A percentile compares a stretch with the other conserved stretches of the same genome.
Conservation (phyloP, 1,140 invertebrate species). For the Kradibia gibbosae region DNA sequence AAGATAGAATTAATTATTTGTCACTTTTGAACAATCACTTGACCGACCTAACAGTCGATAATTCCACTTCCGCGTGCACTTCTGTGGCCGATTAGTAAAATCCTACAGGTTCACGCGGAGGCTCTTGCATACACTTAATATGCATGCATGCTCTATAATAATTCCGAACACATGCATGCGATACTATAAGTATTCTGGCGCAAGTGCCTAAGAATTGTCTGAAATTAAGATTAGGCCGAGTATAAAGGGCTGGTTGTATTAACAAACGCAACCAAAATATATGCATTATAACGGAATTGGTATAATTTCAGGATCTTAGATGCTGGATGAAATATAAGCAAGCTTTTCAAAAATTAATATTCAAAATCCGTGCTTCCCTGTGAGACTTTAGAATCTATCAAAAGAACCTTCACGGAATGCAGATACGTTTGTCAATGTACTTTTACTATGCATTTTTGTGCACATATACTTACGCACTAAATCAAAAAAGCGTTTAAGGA, state of each 20-base stretch:
- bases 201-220: slow-evolving; percentile 44
- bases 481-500: background rate
- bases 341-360: too few relatives aligned
- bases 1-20: too few relatives aligned
- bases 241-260: slow-evolving; percentile 63
- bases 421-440: too few relatives aligned
- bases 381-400: too few relatives aligned
- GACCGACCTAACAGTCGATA: slow-evolving; percentile 37
- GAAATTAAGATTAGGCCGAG: slow-evolving; percentile 53
- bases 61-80: slow-evolving; percentile 27
- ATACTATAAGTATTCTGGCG: slow-evolving; percentile 19
- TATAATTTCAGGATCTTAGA: too few relatives aligned
- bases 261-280: slow-evolving; percentile 51
- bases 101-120: slow-evolving; percentile 41
- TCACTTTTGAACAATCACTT: too few relatives aligned
- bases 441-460: too few relatives aligned
- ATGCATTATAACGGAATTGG: too few relatives aligned
- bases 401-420: too few relatives aligned
- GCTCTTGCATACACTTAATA: slow-evolving; percentile 18
- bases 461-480: slow-evolving; percentile 14
- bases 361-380: too few relatives aligned
- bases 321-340: too few relatives aligned
- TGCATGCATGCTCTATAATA: background rate
- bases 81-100: slow-evolving; percentile 43
- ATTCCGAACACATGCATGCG: slow-evolving; percentile 41